Base-by-base conservation (phyloP, 2,797 vertebrate species). In the Leuciscus waleckii region DNA sequence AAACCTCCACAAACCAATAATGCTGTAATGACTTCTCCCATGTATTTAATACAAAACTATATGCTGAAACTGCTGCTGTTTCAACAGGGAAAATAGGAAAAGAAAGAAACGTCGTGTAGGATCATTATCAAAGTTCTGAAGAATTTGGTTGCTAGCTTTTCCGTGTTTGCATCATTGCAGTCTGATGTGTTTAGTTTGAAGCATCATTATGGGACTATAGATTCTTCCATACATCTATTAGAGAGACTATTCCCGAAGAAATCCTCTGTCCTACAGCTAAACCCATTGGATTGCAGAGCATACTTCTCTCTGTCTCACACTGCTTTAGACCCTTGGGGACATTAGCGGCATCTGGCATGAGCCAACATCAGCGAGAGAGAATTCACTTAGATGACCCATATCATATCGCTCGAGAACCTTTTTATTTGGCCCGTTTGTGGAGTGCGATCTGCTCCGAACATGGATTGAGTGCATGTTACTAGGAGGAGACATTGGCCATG, bases 271-370 rank as follows among this genome's bases (percentile, higher is more conserved):
- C 49, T n/a, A 23, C 23, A n/a, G 74, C 51, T 29, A 19, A 73
- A 19, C 19, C 70, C n/a, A 46, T 26, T 37, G 13, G 49, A 16
- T 56, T 37, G 32, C 49, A 8, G 49, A 56, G 73, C 73, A 32
- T 2, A 7, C 46, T 74, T 43, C 6, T n/a, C 23, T 71, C 41
- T 6, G 26, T 51, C 43, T 74, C 71, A 14, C n/a, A 26, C 61
- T 21, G 67, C 76, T 82, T 54, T 37, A 11, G 19, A 80, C 91
- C 93, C 92, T 90, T 3, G 1, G 93, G 92, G 94, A 93, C 83
- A 79, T 81, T 78, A 2, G 6, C 88, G 92, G 94, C 93, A 94
- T 95, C 93, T 95, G 94, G 93, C 92, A 91, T 88, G 69, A 90
- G 90, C 90, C 90, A 90, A 90, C 89, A 90, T 86, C 87, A 86